Conservation (phyloP, 2,888 invertebrate species). For the Epinotia ramella region DNA sequence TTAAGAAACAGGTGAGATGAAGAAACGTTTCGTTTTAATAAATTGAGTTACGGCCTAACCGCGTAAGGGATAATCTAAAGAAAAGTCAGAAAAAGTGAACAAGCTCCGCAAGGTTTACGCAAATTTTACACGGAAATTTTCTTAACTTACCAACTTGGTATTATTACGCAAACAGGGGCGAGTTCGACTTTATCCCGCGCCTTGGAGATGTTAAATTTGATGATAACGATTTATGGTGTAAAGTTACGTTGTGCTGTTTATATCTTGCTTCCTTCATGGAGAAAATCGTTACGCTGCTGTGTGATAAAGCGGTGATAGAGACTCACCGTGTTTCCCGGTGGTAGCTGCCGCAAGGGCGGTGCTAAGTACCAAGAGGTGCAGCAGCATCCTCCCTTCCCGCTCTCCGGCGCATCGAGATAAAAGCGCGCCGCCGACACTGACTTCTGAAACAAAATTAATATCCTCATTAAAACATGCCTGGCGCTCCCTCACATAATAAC, state of each 20-base stretch:
- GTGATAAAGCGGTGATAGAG: conserved; percentile 34
- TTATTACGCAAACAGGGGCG: conserved; percentile 76
- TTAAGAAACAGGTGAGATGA: conserved; percentile 49
- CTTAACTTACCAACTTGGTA: conserved; percentile 75
- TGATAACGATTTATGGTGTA: conserved; percentile 44
- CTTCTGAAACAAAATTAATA: conserved; percentile 64
- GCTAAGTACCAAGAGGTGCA: conserved; percentile 81
- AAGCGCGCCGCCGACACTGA: conserved; percentile 58
- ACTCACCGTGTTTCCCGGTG: conserved; percentile 79
- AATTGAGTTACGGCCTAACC: conserved; percentile 65
- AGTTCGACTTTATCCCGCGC: conserved; percentile 51
- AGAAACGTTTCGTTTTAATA: conserved; percentile 56
- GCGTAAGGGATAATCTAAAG: conserved; percentile 69
- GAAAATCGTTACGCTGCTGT: conserved; percentile 19
- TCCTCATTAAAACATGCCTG: conserved; percentile 9
- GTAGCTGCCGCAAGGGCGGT: conserved; percentile 81
- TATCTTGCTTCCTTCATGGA: conserved; percentile 41
- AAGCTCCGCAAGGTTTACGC: conserved; percentile 76
- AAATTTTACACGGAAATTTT: conserved; percentile 78
- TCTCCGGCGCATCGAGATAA: conserved; percentile 78
- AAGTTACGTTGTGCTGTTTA: conserved; percentile 44
- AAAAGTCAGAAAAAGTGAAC: conserved; percentile 71
- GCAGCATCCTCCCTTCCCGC: conserved; percentile 79
- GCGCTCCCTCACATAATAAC: conserved; percentile 10
- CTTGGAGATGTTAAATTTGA: conserved; percentile 65